Evolutionary conservation across 2,888 invertebrate genomes (phyloP).

Genomic region (Trilocha varians): DNA sequence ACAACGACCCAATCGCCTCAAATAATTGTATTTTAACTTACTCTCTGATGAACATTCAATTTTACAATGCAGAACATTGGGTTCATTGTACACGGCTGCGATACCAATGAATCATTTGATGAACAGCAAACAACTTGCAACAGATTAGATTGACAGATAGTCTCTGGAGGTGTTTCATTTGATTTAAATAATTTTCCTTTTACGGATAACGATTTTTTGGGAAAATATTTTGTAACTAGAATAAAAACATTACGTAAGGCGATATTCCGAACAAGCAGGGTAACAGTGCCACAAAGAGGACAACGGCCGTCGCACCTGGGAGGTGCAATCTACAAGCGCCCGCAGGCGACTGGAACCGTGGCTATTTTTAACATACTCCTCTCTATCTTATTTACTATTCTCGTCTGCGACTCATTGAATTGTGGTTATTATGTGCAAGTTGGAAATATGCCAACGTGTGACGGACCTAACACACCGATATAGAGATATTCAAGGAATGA

Average conservation of each 20-base stretch:
- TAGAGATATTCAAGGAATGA: constrained; percentile 65
- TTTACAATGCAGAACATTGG: constrained; percentile 51
- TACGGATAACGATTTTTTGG: no score
- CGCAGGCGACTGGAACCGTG: constrained; percentile 61
- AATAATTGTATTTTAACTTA: constrained; percentile 57
- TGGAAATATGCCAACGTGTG: constrained; percentile 64
- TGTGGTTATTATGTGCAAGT: constrained; percentile 73
- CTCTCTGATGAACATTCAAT: constrained; percentile 50
- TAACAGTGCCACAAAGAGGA: constrained; percentile 33
- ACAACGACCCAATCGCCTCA: constrained; percentile 63
- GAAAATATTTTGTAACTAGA: constrained; percentile 5
- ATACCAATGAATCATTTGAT: constrained; percentile 46
- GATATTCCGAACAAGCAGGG: constrained; percentile 11
- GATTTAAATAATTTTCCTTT: background rate
- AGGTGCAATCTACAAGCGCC: constrained; percentile 59
- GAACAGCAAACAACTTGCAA: constrained; percentile 35
- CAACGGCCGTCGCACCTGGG: constrained; percentile 65
- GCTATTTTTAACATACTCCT: constrained; percentile 67
- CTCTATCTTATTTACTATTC: constrained; percentile 73
- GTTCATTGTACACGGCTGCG: constrained; percentile 43
- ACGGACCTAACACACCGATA: constrained; percentile 58
- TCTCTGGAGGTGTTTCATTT: background rate
- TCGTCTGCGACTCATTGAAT: constrained; percentile 73
- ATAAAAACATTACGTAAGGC: constrained; percentile 13
- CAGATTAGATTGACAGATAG: constrained; percentile 13